Base-by-base conservation (phyloP, 2,797 vertebrate genomes). In the Xenentodon cancila region DNA sequence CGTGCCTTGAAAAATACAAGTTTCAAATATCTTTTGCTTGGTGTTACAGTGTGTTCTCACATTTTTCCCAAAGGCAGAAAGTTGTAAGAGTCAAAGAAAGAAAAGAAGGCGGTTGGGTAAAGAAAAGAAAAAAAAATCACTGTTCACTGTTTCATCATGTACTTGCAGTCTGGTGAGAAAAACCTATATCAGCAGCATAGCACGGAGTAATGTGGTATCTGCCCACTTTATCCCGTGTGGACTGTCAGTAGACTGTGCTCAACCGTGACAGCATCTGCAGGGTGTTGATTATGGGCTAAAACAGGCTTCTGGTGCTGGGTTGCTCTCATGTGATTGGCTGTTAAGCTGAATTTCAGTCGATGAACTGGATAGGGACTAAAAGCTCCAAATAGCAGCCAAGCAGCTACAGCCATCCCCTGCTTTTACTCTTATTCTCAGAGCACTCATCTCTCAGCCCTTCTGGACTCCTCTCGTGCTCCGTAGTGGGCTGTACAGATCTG, bases 251-350 rank as follows among this genome's bases (percentile, higher is more conserved):
- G 71, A 70, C 76, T 59, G 56, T 75, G 61, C 75, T 80, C 75
- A 56, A 53, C 75, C 76, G 73, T 67, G 76, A 80, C 84, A 85
- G 77, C 79, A 80, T 90, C 91, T 79, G 88, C 44, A 70, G 91
- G 88, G 89, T 85, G 90, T 93, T 94, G 93, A 95, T 95, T 94
- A 89, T 80, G 57, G 70, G 79, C 75, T 84, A 90, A 92, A 92
- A 88, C 78, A 68, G 80, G 89, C 86, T 85, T 59, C 61, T 43
- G 89, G 77, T 82, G 73, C 60, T 30, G 34, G 27, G 73, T 79
- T 21, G 55, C 79, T 80, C 32, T 58, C 74, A 40, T 73, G 60
- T 77, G 76, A 91, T 87, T 79, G 77, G 85, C 84, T 81, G 77
- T 62, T 56, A 30, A 74, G 59, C 43, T 65, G 73, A 82, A 81